Evolutionary conservation across 2,113 vertebrate genomes (phyloP), one percentile per base, ranked within the genome.

Genomic region (Meriones unguiculatus): DNA sequence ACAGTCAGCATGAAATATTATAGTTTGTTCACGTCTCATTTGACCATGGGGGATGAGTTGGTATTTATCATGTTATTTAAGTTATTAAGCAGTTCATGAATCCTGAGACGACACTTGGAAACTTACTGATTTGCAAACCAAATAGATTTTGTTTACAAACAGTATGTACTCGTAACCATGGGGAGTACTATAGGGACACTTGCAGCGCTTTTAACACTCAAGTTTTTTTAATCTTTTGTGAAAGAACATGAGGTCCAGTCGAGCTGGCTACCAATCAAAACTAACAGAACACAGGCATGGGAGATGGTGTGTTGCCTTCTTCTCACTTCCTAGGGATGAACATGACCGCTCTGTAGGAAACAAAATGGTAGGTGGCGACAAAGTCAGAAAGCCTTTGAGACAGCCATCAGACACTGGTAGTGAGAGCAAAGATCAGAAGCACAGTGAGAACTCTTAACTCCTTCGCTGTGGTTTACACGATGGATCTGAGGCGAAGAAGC

Each of bases 11-110:
- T 38, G 25, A 73, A 28, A 5, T 59, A 46, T 41, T 70, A 62
- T 78, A 77, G 90, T 75, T 87, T 78, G 78, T 11, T 59, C 70
- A 65, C 30, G 50, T 38, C 75, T 54, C 28, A 2, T 69, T 35
- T 92, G 4, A 95, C 72, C 32, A n/a, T 46, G 13, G 1, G 38
- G 88, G 28, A 22, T 46, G 46, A n/a, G 80, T 87, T 94, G 52
- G 22, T 94, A 64, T 67, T 54, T 82, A 50, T 72, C n/a, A 65
- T 80, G 77, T 92, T 87, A 81, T 76, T 95, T 32, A 88, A 38
- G 77, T 93, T 70, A 18, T 81, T 96, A 25, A 89, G 25, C 30
- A 62, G 78, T 89, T 78, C 1, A 7, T 91, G 46, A 93, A 94
- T 80, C 81, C 54, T 15, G 24, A 93, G 24, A 70, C n/a, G 80